These are phyloP conservation scores for Clarias pachynema DNA, from an alignment of 2,797 vertebrate species.

Conservation along the genomic window DNA sequence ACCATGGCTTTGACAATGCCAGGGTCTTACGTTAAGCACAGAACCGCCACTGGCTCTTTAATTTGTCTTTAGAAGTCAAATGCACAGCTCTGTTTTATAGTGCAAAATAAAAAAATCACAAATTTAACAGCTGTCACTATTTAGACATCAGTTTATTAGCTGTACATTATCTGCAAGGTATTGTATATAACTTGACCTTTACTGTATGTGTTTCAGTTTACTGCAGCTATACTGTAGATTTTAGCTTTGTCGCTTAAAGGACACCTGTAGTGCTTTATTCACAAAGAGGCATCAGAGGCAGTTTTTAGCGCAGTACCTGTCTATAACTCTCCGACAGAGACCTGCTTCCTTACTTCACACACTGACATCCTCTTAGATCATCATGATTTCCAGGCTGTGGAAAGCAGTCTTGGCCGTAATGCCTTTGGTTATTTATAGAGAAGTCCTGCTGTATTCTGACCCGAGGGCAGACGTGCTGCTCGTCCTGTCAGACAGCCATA, in stretches of 20 bases:
- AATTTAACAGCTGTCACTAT: neutral
- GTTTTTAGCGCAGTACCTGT: neutral
- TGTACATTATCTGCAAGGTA: neutral
- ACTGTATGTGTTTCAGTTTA: no score
- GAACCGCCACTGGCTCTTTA: neutral
- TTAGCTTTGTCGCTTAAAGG: neutral
- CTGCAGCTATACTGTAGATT: neutral
- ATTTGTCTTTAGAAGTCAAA: neutral
- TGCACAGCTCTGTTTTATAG: neutral
- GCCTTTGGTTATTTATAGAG: constrained; percentile 48
- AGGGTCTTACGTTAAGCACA: neutral
- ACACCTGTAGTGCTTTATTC: constrained; percentile 43
- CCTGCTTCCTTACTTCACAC: constrained; percentile 32
- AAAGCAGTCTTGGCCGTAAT: constrained; percentile 32
- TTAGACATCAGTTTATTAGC: neutral
- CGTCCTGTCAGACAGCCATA: constrained; percentile 24
- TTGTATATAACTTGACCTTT: neutral
- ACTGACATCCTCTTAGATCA: constrained; percentile 49
- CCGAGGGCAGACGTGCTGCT: constrained; percentile 33
- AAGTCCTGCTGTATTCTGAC: constrained; percentile 40
- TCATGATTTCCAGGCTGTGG: constrained; percentile 43
- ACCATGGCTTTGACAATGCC: neutral
- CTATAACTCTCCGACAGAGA: neutral
- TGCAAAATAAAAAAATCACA: neutral
- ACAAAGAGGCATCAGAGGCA: neutral